These are phyloP conservation scores for Sparus aurata DNA, from an alignment of 2,797 vertebrate genomes.

Conservation along the genomic window DNA sequence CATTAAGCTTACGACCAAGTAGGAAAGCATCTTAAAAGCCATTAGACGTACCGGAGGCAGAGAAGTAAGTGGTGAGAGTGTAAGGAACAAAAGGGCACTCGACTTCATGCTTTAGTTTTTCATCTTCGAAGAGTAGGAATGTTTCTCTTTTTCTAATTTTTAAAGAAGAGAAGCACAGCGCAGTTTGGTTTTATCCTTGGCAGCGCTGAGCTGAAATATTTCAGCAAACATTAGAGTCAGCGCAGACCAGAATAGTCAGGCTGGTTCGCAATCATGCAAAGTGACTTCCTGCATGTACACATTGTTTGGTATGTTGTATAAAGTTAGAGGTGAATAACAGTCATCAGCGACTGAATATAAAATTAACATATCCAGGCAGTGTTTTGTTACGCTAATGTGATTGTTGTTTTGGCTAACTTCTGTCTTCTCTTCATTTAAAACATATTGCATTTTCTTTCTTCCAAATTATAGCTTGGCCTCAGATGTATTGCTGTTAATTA, in stretches of 20 bases:
- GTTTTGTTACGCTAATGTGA: constrained; percentile 8
- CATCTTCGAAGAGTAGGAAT: not conserved
- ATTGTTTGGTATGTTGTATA: not conserved
- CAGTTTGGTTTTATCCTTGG: constrained; percentile 27
- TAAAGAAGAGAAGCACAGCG: constrained; percentile 29
- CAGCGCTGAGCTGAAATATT: constrained; percentile 14
- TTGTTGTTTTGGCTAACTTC: constrained; percentile 29
- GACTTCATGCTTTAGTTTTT: not conserved
- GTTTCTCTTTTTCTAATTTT: not conserved
- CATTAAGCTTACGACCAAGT: constrained; percentile 6
- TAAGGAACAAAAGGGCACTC: constrained; percentile 1
- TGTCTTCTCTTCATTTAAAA: constrained; percentile 15
- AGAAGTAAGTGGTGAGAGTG: constrained; percentile 4
- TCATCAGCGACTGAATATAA: not conserved
- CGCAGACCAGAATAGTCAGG: constrained; percentile 13
- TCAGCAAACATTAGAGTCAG: constrained; percentile 32
- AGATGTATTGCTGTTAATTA: constrained; percentile 71
- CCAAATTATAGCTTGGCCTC: constrained; percentile 45
- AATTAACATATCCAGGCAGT: not conserved
- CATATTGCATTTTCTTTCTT: constrained; percentile 15
- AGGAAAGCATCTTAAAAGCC: constrained; percentile 12
- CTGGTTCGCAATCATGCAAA: not conserved
- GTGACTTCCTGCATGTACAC: not conserved
- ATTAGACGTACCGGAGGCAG: constrained; percentile 13
- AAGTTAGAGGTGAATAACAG: not conserved